A percentile compares a stretch with the other conserved stretches of the same genome.
Evolutionary conservation across 2,797 vertebrate genomes (phyloP).

Genomic region (Chaetodon trifasciatus): DNA sequence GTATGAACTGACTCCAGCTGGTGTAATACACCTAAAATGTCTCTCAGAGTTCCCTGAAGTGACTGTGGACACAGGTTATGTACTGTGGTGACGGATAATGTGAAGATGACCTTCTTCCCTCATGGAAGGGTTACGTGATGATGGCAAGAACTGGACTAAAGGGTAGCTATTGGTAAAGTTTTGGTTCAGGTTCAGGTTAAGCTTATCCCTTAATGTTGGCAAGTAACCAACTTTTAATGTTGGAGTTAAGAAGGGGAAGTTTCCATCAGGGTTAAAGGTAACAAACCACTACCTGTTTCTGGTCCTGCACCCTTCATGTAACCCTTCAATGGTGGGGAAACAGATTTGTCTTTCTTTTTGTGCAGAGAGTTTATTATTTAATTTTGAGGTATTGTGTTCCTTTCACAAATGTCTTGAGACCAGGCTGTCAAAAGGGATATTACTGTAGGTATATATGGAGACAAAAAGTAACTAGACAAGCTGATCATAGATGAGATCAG

Average conservation of each 20-base stretch:
- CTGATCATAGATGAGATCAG: constrained; percentile 52
- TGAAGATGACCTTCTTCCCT: constrained; percentile 53
- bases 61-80: constrained; percentile 34
- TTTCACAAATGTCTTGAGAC: constrained; percentile 55
- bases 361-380: constrained; percentile 54
- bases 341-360: constrained; percentile 43
- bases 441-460: constrained; percentile 68
- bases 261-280: constrained; percentile 24
- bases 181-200: neutral
- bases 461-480: constrained; percentile 43
- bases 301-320: constrained; percentile 27
- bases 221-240: neutral
- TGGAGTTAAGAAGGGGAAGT: neutral
- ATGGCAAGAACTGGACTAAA: constrained; percentile 2
- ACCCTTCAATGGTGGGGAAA: constrained; percentile 37
- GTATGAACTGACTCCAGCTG: constrained; percentile 67
- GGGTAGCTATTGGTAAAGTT: neutral
- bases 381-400: constrained; percentile 43
- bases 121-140: constrained; percentile 19
- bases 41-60: constrained; percentile 12
- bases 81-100: constrained; percentile 47
- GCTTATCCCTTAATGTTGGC: neutral
- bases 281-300: constrained; percentile 5
- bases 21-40: constrained; percentile 37
- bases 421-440: constrained; percentile 74